Evolutionary conservation across 2,113 vertebrate genomes (phyloP), one percentile per base, ranked within the genome.

Genomic region (Nothoprocta perdicaria): DNA sequence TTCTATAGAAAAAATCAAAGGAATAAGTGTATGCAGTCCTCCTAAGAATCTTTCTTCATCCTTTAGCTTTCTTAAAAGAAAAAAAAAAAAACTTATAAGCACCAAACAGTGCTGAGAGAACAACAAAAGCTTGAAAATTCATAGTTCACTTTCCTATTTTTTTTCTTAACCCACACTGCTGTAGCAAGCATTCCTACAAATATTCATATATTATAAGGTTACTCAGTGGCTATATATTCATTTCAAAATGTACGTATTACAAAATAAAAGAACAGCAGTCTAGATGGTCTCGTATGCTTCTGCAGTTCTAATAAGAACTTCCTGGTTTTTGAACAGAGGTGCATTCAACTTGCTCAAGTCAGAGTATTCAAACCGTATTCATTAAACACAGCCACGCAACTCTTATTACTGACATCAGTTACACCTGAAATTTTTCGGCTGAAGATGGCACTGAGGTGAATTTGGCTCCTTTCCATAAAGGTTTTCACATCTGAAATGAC

Each of bases 1-100:
- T 94, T 93, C 73, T 94, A 55, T 17, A 71, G 50, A 80, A 45
- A 61, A 55, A 96, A 95, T 96, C 77, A 83, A 91, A 93, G 76
- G 15, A 79, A 7, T 90, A 86, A 94, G 86, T 73, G 67, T 65
- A 88, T 93, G 41, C 60, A 84, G 63, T 91, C 50, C 66, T 94
- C 67, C 52, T 90, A 95, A 93, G 88, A 91, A 93, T 1, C 5
- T 14, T 22, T 91, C 82, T 68, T 72, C 61, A 91, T 74, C 29
- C 78, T 91, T 57, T n/a, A 90, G 22, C 45, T 23, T 92, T 88
- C 85, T 79, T 22, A 26, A 78, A 40, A 57, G 68, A 16, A 53
- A 52, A 19, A 16, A n/a, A 57, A 96, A 74, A 15, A 80, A 80
- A 84, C 12, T 88, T 31, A 10, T 26, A 76, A 94, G 63, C 69